Evolutionary conservation across 2,888 invertebrate species (phyloP).

Genomic region (Chymomyza caudatula): DNA sequence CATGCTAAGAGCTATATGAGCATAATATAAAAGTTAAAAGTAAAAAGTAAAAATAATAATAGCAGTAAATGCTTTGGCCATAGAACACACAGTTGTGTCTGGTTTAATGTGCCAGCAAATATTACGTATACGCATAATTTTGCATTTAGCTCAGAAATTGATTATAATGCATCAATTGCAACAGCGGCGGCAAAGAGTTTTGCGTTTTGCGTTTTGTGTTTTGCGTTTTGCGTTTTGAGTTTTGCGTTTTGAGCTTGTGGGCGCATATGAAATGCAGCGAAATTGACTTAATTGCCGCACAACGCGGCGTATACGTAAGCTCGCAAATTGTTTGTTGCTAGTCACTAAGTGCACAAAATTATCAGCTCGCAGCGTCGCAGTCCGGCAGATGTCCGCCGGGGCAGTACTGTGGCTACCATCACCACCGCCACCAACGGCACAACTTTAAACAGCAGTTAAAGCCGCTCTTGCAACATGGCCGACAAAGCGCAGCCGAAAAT

Average conservation of each 20-base stretch:
- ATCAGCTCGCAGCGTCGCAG: slow-evolving; percentile 43
- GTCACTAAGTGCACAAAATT: slow-evolving; percentile 60
- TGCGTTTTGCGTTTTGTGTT: too few species aligned
- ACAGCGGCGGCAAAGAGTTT: slow-evolving; percentile 20
- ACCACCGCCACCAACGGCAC: too few species aligned
- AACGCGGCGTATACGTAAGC: slow-evolving; percentile 56
- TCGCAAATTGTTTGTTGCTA: not conserved
- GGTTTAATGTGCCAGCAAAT: slow-evolving; percentile 24
- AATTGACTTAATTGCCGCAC: slow-evolving; percentile 5
- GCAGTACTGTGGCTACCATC: not conserved
- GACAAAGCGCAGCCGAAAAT: slow-evolving; percentile 1
- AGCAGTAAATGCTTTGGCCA: not conserved
- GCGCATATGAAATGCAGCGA: not conserved
- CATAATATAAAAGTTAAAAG: not conserved
- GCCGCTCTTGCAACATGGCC: slow-evolving; percentile 3
- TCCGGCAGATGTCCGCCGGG: slow-evolving; percentile 3
- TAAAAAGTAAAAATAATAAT: not conserved
- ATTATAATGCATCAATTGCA: slow-evolving; percentile 38
- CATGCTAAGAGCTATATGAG: not conserved
- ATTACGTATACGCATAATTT: slow-evolving; percentile 65
- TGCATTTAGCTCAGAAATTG: not conserved
- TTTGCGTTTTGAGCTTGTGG: not conserved
- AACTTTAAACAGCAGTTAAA: not conserved
- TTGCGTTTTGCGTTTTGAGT: too few species aligned
- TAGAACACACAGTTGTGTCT: not conserved